Conservation (phyloP, 64 coral and sea anemone species). For the Porites lutea region DNA sequence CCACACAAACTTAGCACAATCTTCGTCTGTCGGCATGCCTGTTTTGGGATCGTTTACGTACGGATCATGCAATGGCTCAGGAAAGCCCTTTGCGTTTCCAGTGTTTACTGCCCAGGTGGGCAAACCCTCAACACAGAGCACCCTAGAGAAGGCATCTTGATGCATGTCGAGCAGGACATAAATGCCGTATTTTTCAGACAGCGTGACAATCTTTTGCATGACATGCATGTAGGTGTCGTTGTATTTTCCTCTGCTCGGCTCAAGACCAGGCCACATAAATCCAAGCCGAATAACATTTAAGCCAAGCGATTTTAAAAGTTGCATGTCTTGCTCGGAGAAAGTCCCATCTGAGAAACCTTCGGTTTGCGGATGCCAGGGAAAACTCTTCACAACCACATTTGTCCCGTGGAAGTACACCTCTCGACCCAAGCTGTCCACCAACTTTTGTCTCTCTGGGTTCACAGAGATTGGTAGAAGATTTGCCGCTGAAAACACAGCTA, state of each 20-base stretch:
- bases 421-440: constrained; percentile 73
- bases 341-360: constrained; percentile 78
- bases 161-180: constrained; percentile 94
- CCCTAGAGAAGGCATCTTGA: constrained; percentile 87
- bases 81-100: constrained; percentile 69
- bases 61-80: constrained; percentile 75
- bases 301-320: constrained; percentile 85
- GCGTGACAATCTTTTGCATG: constrained; percentile 73
- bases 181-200: constrained; percentile 83
- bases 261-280: constrained; percentile 87
- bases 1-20: constrained; percentile 87
- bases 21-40: constrained; percentile 69
- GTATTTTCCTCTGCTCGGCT: constrained; percentile 77
- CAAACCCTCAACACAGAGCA: constrained; percentile 89
- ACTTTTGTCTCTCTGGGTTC: constrained; percentile 69
- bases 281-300: constrained; percentile 85
- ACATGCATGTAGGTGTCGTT: constrained; percentile 85
- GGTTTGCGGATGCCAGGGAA: constrained; percentile 84
- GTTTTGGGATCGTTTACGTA: constrained; percentile 83
- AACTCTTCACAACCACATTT: constrained; percentile 85
- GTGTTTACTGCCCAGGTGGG: constrained; percentile 88
- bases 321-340: constrained; percentile 92
- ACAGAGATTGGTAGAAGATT: constrained; percentile 68
- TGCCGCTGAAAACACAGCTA: not conserved
- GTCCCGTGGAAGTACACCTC: constrained; percentile 90